A percentile compares a stretch with the other conserved stretches of the same genome.
Conservation (phyloP, 92 coral and sea anemone genomes). For the Isaurus tuberculatus region DNA sequence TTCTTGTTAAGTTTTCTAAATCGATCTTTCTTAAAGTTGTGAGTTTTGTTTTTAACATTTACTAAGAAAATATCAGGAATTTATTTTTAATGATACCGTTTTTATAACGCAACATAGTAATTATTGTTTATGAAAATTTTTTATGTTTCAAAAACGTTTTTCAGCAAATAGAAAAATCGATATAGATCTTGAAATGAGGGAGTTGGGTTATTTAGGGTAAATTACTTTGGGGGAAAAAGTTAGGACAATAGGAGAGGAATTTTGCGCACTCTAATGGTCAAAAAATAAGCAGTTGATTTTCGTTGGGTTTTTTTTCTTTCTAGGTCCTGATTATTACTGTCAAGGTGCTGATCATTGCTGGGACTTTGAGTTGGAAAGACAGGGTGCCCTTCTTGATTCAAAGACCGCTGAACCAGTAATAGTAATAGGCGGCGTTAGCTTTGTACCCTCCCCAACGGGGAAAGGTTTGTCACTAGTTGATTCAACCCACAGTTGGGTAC, state of each 20-base stretch:
- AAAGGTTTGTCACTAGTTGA: slow-evolving; percentile 16
- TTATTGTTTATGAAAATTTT: too few species aligned
- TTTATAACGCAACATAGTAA: too few species aligned
- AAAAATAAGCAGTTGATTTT: background rate
- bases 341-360: slow-evolving; percentile 41
- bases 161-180: too few species aligned
- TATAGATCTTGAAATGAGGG: too few species aligned
- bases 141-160: too few species aligned
- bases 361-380: slow-evolving; percentile 39
- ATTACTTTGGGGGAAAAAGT: too few species aligned
- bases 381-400: slow-evolving; percentile 31
- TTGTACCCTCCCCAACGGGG: slow-evolving; percentile 30
- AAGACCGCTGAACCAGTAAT: slow-evolving; percentile 29
- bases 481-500: background rate
- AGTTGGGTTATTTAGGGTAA: too few species aligned
- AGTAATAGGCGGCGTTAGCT: background rate
- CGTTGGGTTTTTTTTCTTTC: background rate
- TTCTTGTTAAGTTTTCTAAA: too few species aligned
- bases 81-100: too few species aligned
- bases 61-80: too few species aligned
- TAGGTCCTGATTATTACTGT: slow-evolving; percentile 36
- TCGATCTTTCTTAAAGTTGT: too few species aligned
- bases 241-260: background rate
- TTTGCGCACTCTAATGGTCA: background rate
- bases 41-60: too few species aligned